Base-by-base conservation (phyloP, 2,888 invertebrate genomes). In the Pheosia tremula region DNA sequence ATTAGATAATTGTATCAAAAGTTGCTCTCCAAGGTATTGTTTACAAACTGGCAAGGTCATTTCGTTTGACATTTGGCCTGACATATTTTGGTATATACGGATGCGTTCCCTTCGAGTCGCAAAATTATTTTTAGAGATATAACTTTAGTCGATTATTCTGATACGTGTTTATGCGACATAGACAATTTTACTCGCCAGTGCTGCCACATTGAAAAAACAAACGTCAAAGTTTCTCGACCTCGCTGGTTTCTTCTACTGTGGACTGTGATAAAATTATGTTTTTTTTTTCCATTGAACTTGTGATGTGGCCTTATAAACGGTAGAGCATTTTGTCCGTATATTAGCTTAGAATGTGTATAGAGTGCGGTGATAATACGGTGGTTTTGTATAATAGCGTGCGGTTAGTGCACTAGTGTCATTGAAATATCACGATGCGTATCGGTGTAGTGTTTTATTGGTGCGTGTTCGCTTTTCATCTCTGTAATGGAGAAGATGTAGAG, bases 21-120 rank as follows among this genome's bases (percentile, higher is more conserved):
- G 67, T 71, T 72, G 64, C 74, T 79, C 68, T 69, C 71, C 82
- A 95, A 95, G 94, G 94, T 95, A 89, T 94, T 96, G 96, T 96
- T 96, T 96, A 96, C 96, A 96, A 96, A 96, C 95, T 96, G 89
- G 95, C 96, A 96, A 96, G 96, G 96, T 95, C 96, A 95, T 13
- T 13, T 50, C 13, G 5, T 93, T 90, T 93, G 90, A 89, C 90
- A 90, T 90, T 13, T 50, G 3, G 24, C 93, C 90, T 93, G 90
- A 89, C 90, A 90, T 90, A 90, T 89, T 91, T 89, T 89, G 84
- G 87, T 89, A 84, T 83, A 84, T 80, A 67, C 54, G 62, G 77
- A 13, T 73, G 77, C 80, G 81, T 82, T 82, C 83, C 67, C 89
- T 43, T 43, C n/a, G n/a, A n/a, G n/a, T n/a, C n/a, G n/a, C n/a